These are phyloP conservation scores for Cyclura pinguis DNA, from an alignment of 2,797 vertebrate species.

Conservation along the genomic window DNA sequence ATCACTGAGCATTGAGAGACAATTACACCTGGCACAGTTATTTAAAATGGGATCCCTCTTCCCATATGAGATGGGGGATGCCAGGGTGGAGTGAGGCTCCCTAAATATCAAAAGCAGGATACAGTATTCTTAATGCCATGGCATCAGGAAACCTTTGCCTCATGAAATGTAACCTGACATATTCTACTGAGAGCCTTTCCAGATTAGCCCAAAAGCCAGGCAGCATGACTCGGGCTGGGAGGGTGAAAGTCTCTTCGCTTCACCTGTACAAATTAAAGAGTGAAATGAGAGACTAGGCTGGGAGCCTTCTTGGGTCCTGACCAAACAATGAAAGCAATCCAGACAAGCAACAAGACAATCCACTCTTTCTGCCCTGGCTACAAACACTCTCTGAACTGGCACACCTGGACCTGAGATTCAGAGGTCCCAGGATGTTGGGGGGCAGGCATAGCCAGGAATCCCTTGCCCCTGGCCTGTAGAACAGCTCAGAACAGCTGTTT, in stretches of 20 bases:
- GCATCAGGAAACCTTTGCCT: no score
- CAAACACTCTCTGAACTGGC: no score
- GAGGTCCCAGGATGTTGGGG: no score
- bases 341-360: neutral
- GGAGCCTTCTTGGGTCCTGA: neutral
- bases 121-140: neutral
- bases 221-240: neutral
- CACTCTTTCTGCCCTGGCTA: neutral
- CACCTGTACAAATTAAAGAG: neutral
- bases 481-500: no score
- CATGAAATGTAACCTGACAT: neutral
- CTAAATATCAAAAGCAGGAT: neutral
- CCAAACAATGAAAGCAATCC: neutral
- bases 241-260: no score
- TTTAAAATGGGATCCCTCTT: neutral
- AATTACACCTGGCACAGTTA: neutral
- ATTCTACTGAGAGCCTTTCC: neutral
- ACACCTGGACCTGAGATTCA: no score
- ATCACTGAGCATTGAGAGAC: neutral
- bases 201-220: neutral
- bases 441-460: no score
- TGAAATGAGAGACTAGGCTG: neutral
- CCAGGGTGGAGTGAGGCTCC: neutral
- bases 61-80: neutral
- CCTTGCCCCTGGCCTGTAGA: no score